These are phyloP conservation scores for Notolabrus celidotus DNA, from an alignment of 2,797 vertebrate species.

Conservation along the genomic window DNA sequence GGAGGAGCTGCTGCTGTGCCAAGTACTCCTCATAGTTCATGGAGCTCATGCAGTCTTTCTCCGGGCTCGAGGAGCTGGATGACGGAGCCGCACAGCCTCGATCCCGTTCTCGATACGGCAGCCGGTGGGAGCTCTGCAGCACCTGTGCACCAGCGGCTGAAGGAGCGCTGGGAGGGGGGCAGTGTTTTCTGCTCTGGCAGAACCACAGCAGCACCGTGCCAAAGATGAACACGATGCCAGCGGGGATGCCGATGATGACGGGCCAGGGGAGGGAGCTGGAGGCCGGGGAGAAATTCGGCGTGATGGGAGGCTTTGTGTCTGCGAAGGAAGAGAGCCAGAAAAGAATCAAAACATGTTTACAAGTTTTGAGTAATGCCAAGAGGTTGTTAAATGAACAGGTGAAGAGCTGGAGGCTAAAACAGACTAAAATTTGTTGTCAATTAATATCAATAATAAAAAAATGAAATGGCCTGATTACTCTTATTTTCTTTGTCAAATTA, in stretches of 20 bases:
- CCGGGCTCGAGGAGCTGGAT: conserved; percentile 77
- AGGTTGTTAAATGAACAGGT: conserved; percentile 15
- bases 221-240: conserved; percentile 95
- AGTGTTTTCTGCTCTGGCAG: conserved; percentile 96
- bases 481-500: conserved; percentile 1
- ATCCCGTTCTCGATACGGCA: conserved; percentile 77
- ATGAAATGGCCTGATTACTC: neutral
- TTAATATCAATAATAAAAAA: neutral
- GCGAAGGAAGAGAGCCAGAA: conserved; percentile 31
- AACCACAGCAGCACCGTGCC: conserved; percentile 97
- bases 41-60: conserved; percentile 92
- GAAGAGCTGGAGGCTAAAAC: neutral
- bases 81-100: conserved; percentile 52
- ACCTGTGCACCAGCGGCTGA: conserved; percentile 70
- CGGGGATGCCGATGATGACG: conserved; percentile 97
- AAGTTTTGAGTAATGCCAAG: conserved; percentile 5
- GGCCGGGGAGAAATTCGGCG: conserved; percentile 84
- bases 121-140: conserved; percentile 74
- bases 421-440: neutral
- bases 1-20: conserved; percentile 89
- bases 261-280: conserved; percentile 95
- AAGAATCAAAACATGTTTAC: conserved; percentile 21
- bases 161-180: conserved; percentile 77
- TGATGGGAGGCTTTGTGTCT: conserved; percentile 94
- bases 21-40: conserved; percentile 94